Evolutionary conservation across 2,888 invertebrate species (phyloP), one percentile per base, ranked within the genome.

Genomic region (Parnassius apollo): DNA sequence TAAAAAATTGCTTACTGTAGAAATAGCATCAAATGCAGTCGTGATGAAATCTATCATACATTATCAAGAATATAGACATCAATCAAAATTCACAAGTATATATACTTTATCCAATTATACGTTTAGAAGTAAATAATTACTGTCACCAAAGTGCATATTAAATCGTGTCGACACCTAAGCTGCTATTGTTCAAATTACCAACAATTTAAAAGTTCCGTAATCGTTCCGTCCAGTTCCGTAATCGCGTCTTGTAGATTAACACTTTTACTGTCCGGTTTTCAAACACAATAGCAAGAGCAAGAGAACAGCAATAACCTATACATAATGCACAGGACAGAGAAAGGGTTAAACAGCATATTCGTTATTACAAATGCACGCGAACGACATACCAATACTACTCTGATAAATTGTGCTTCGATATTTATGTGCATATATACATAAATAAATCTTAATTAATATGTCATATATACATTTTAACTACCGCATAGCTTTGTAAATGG

Each of bases 201-300:
- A 62, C 48, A 57, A 52, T 57, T 62, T 57, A 53, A 53, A 52
- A 25, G 10, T 18, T 18, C 18, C 18, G 18, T 18, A 13, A 57
- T 57, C 13, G 12, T 18, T 18, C 18, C 18, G 18, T 18, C 18
- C 18, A 18, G 53, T 58, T 62, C 57, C 57, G 57, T 22, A 57
- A 54, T 58, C 54, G 57, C 53, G 53, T 53, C 42, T 48, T 49
- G 62, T 25, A 44, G 44, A 57, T 54, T 22, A 52, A n/a, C 13
- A 18, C 18, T 18, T 18, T 18, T 18, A 18, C 18, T 18, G 18
- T 18, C 18, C 18, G 18, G 18, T 18, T 18, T 18, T 18, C 18
- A 18, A 18, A 18, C 18, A 18, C 18, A 18, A 18, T 18, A 18
- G 18, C 18, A 18, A 18, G 18, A 18, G 18, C 18, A 18, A 18